Base-by-base conservation (phyloP, 2,797 vertebrate species). In the Eulemur albifrons region DNA sequence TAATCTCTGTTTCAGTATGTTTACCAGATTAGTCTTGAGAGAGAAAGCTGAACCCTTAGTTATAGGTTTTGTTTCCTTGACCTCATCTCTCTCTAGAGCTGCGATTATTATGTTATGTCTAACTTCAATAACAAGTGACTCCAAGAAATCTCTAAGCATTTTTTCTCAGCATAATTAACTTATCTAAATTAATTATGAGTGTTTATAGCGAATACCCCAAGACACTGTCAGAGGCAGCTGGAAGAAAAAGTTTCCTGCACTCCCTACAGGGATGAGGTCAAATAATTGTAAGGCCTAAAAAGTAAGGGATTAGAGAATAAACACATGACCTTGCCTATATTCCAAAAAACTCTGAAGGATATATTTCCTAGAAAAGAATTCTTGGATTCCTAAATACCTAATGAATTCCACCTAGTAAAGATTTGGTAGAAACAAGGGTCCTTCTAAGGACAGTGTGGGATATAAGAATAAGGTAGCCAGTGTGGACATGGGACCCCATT, bases 181-280 rank as follows among this genome's bases (percentile, higher is more conserved):
- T 93, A 95, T 21, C 63, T 54, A 93, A 54, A 48, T 88, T 72
- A 95, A 93, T 93, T 73, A 54, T 57, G 13, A 50, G 40, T 88
- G 38, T 65, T 93, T 79, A 84, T 35, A 61, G 38, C 72, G 72
- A 72, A 14, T 54, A 54, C 79, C 63, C 63, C 90, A 89, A 63
- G 63, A 79, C 61, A 54, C 79, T 93, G 35, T 70, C 94, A 92
- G 61, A 84, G 15, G 72, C 13, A 93, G 67, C 43, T 77, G 70
- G 45, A 77, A 48, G 84, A 72, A 92, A 95, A 77, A 35, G 38
- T 93, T 84, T 79, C 63, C 79, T 63, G 25, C 12, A 77, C 32
- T 32, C 54, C 61, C 85, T 89, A 25, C 20, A n/a, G 90, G 63
- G 76, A 23, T 65, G 25, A 89, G 1, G 45, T 63, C 52, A 83